Conservation (phyloP, 2,888 invertebrate genomes). For the Penaeus monodon region DNA sequence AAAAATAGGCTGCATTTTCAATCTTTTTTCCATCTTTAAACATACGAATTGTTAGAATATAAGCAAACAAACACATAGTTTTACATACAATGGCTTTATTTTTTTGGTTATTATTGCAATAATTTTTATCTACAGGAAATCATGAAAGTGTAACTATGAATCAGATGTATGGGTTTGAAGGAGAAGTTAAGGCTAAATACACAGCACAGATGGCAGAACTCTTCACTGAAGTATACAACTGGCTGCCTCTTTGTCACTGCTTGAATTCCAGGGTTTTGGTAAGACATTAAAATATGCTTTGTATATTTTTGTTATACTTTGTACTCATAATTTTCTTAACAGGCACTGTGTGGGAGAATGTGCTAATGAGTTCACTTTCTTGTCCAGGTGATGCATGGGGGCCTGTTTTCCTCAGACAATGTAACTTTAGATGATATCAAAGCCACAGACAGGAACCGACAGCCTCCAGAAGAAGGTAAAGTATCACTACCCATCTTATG, state of each 20-base stretch:
- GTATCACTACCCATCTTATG: too few relatives aligned
- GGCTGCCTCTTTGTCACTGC: constrained; percentile 95
- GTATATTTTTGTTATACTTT: background rate
- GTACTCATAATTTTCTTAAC: background rate
- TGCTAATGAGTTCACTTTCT: background rate
- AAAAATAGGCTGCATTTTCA: too few relatives aligned
- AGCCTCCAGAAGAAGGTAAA: constrained; percentile 91
- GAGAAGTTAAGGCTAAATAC: constrained; percentile 97
- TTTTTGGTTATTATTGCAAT: too few relatives aligned
- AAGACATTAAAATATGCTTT: constrained; percentile 1
- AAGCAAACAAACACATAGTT: too few relatives aligned
- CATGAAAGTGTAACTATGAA: constrained; percentile 88
- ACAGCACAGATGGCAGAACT: constrained; percentile 94
- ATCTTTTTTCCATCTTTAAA: too few relatives aligned
- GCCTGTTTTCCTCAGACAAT: constrained; percentile 89
- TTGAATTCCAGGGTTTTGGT: constrained; percentile 87
- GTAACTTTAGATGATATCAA: constrained; percentile 94
- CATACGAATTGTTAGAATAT: too few relatives aligned
- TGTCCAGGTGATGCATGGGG: constrained; percentile 86
- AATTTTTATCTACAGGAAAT: constrained; percentile 57
- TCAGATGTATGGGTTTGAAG: constrained; percentile 99
- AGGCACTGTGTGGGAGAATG: too few relatives aligned
- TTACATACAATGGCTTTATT: too few relatives aligned
- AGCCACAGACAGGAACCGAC: constrained; percentile 89
- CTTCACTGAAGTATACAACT: constrained; percentile 99